phyloP scores from a whole-genome alignment of 2,888 invertebrate species.

The Bhutanitis thaidina region DNA sequence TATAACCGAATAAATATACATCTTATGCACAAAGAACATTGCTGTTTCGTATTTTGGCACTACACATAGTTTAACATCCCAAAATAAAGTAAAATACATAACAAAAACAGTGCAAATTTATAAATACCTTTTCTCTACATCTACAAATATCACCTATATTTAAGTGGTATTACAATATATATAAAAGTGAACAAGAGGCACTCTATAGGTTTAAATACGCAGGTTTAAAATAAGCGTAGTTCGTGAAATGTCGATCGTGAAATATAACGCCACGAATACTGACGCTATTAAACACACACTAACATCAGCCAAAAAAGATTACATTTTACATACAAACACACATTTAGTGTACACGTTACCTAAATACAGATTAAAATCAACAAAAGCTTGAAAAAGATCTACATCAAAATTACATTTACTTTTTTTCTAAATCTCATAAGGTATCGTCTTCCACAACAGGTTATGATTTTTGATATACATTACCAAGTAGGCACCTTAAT shows the following conservation, averaged over 20 bases:
- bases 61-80: conserved; percentile 54
- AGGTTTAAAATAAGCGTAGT: conserved; percentile 75
- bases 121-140: conserved; percentile 46
- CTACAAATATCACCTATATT: conserved; percentile 58
- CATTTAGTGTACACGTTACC: conserved; percentile 33
- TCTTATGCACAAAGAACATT: conserved; percentile 12
- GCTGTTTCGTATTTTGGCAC: conserved; percentile 54
- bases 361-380: conserved; percentile 41
- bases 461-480: conserved; percentile 44
- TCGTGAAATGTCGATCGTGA: conserved; percentile 67
- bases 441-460: conserved; percentile 77
- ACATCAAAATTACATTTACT: conserved; percentile 59
- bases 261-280: conserved; percentile 40
- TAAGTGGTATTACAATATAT: conserved; percentile 74
- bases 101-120: conserved; percentile 54
- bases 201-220: conserved; percentile 78
- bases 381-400: conserved; percentile 41
- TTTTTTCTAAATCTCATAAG: conserved; percentile 61
- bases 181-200: conserved; percentile 81
- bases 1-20: neutral
- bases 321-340: conserved; percentile 34
- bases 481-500: conserved; percentile 51
- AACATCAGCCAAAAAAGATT: conserved; percentile 42
- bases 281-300: conserved; percentile 44
- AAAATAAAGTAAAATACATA: conserved; percentile 38